phyloP scores from a whole-genome alignment of 2,888 invertebrate genomes.

The Chrysomela aeneicollis region DNA sequence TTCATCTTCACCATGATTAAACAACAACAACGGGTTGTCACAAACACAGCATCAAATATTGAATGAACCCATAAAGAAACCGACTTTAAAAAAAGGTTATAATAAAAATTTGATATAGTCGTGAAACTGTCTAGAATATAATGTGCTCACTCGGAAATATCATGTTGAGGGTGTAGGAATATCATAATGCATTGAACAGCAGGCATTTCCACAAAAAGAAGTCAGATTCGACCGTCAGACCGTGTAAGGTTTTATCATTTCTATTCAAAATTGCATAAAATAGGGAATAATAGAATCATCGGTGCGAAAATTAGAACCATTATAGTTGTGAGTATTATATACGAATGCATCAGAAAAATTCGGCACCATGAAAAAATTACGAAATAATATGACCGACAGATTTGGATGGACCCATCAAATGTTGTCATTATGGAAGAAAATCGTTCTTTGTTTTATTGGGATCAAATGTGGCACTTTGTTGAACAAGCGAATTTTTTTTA shows the following conservation, averaged over 20 bases:
- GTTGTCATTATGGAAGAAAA: too few relatives aligned
- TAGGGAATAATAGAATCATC: constrained; percentile 9
- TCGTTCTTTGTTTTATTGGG: too few relatives aligned
- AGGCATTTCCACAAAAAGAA: constrained; percentile 22
- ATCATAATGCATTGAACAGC: constrained; percentile 22
- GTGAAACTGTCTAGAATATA: constrained; percentile 42
- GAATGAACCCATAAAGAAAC: constrained; percentile 22
- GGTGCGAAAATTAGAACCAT: constrained; percentile 6
- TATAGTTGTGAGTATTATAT: not conserved
- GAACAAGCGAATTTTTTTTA: too few relatives aligned
- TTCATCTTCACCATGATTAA: too few relatives aligned
- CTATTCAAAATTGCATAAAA: not conserved
- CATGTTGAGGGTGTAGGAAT: constrained; percentile 23
- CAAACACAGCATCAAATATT: constrained; percentile 25
- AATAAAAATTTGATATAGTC: constrained; percentile 53
- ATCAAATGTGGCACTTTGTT: too few relatives aligned
- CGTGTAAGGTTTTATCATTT: not conserved
- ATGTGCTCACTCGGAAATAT: constrained; percentile 20
- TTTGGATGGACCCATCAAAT: too few relatives aligned
- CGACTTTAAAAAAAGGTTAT: constrained; percentile 41
- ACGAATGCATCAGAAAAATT: not conserved
- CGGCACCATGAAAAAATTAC: not conserved
- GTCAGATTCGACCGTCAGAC: constrained; percentile 12
- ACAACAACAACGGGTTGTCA: not conserved
- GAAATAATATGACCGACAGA: too few relatives aligned